A percentile compares a stretch with the other conserved stretches of the same genome.
Conservation (phyloP, 2,113 vertebrate species). For the Leucopsar rothschildi region DNA sequence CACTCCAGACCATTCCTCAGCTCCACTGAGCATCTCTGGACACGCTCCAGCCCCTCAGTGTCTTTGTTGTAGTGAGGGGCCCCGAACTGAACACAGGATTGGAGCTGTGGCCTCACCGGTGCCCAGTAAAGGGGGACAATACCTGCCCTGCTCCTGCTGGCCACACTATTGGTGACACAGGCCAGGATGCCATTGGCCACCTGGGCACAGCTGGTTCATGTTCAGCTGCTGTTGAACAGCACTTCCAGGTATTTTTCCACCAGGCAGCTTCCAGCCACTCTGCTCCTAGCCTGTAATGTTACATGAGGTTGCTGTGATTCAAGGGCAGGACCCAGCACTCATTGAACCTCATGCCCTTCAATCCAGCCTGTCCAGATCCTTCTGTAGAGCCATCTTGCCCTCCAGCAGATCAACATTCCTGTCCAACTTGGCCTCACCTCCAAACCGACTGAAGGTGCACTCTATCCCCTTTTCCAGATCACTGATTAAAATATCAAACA, state of each 20-base stretch:
- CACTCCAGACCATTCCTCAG: neutral
- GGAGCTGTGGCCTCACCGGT: accelerated
- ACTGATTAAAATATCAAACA: neutral
- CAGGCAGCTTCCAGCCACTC: neutral
- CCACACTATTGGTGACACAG: accelerated
- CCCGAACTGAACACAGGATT: neutral
- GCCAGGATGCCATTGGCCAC: neutral
- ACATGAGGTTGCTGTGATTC: neutral
- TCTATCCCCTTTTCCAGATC: accelerated
- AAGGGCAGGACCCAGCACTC: accelerated
- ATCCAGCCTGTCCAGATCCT: neutral
- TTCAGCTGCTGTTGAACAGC: accelerated
- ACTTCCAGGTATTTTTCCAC: neutral
- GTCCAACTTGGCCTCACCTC: neutral
- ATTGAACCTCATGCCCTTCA: accelerated
- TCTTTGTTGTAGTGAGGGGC: neutral
- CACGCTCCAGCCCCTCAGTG: accelerated
- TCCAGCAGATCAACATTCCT: neutral
- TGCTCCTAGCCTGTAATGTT: neutral
- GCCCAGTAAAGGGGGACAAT: accelerated
- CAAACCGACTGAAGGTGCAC: neutral
- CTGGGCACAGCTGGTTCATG: neutral
- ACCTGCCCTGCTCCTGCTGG: neutral
- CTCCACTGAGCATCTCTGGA: accelerated
- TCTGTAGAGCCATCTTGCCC: neutral